Evolutionary conservation across 2,888 invertebrate genomes (phyloP).

Genomic region (Drosophila hawaiiensis): DNA sequence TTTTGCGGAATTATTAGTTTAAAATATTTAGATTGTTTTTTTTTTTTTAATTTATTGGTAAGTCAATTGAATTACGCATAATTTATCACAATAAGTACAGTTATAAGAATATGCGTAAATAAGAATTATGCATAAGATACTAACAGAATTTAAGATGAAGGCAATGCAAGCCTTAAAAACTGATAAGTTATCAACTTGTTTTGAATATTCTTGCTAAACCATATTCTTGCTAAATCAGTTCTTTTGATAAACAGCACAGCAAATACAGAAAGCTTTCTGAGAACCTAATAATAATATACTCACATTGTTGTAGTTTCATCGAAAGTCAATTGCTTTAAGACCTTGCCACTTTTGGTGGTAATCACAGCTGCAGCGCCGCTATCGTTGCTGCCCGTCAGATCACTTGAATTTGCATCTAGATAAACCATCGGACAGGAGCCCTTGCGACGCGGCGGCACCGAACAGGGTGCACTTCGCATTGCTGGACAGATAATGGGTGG

Average conservation of each 20-base stretch:
- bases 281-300: constrained; percentile 48
- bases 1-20: neutral
- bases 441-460: constrained; percentile 64
- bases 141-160: neutral
- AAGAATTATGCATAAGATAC: neutral
- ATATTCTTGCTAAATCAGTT: neutral
- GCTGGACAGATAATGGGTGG: constrained; percentile 27
- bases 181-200: neutral
- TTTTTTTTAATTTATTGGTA: neutral
- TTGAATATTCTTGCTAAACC: no score
- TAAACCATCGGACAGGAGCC: constrained; percentile 75
- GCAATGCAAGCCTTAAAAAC: neutral
- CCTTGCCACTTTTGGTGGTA: constrained; percentile 64
- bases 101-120: neutral
- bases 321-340: constrained; percentile 66
- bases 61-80: neutral
- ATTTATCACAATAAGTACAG: no score
- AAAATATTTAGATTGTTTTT: neutral
- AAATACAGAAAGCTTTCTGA: neutral
- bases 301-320: constrained; percentile 72
- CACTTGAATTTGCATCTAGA: constrained; percentile 44
- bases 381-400: constrained; percentile 45
- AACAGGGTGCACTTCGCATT: constrained; percentile 50
- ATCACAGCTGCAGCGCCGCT: constrained; percentile 46
- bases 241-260: neutral